phyloP scores from a whole-genome alignment of 2,888 invertebrate species.

The Mylabris sibirica region DNA sequence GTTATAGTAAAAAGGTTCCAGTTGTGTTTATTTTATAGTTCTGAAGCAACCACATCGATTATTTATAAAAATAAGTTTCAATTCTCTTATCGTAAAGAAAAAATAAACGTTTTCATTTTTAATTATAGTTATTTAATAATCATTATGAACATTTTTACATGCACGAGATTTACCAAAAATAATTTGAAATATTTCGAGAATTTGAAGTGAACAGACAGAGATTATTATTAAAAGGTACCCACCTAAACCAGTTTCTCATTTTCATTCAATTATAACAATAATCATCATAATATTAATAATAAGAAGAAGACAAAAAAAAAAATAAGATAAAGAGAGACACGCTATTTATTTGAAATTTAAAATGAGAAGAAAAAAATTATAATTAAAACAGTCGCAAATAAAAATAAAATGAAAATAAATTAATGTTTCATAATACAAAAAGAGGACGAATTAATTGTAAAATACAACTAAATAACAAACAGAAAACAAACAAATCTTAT shows the following conservation, averaged over 20 bases:
- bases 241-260: conserved; percentile 41
- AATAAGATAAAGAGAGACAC: conserved; percentile 21
- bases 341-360: conserved; percentile 33
- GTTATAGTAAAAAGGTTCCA: too few species aligned
- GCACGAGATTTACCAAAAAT: conserved; percentile 58
- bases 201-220: conserved; percentile 12
- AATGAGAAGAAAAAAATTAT: background rate
- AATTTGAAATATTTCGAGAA: conserved; percentile 38
- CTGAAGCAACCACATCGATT: too few species aligned
- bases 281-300: conserved; percentile 17
- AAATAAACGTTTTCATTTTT: background rate
- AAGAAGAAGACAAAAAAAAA: conserved; percentile 24
- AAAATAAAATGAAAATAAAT: conserved; percentile 15
- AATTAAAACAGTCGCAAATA: conserved; percentile 4
- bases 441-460: conserved; percentile 43
- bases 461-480: conserved; percentile 50
- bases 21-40: too few species aligned
- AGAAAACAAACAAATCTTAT: conserved; percentile 43
- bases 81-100: background rate
- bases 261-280: conserved; percentile 5
- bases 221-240: conserved; percentile 46
- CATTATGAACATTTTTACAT: conserved; percentile 61
- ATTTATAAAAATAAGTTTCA: too few species aligned
- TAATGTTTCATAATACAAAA: conserved; percentile 2
- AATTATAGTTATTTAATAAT: conserved; percentile 49